Base-by-base conservation (phyloP, 1,140 invertebrate species). In the Acromyrmex heyeri region DNA sequence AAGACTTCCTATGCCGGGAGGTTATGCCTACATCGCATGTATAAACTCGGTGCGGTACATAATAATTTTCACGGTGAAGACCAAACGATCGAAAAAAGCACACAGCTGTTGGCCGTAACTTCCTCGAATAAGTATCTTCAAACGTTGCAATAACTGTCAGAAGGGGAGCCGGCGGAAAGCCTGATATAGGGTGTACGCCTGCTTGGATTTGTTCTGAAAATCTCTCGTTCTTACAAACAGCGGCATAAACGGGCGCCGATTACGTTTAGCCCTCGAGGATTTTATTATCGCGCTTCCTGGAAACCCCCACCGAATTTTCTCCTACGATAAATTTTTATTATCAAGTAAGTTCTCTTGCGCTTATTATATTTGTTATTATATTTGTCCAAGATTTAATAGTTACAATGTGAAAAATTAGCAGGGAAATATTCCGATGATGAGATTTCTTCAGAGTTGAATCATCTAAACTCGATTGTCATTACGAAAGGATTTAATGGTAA, bases 41-140 rank as follows among this genome's bases (percentile, higher is more conserved):
- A 78, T 92, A 90, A 90, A 86, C 65, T 85, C 59, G 57, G 67
- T 69, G 76, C 64, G 83, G 86, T 90, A 92, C 88, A 91, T 90
- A 91, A 92, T 91, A 91, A 91, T 91, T 91, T 91, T 83, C 78
- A 81, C 64, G 72, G 78, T 73, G 87, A 62, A 90, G 73, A 85
- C 73, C 78, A 83, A 90, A 87, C 65, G 89, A 90, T 90, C 86
- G 88, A 90, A 78, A 86, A 87, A 85, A 86, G 72, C 81, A 64
- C 86, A 75, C 94, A 95, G 93, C 93, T 94, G 94, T 86, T 94
- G 88, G 91, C 92, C 93, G 92, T 95, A 94, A 94, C 89, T 95
- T 94, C 87, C 83, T 91, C 90, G 91, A 92, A 91, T 92, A 91
- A 90, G 87, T 90, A 90, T 92, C 92, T 90, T 92, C 91, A 92